phyloP scores from a whole-genome alignment of 2,113 vertebrate genomes.

The Columba janthina region DNA sequence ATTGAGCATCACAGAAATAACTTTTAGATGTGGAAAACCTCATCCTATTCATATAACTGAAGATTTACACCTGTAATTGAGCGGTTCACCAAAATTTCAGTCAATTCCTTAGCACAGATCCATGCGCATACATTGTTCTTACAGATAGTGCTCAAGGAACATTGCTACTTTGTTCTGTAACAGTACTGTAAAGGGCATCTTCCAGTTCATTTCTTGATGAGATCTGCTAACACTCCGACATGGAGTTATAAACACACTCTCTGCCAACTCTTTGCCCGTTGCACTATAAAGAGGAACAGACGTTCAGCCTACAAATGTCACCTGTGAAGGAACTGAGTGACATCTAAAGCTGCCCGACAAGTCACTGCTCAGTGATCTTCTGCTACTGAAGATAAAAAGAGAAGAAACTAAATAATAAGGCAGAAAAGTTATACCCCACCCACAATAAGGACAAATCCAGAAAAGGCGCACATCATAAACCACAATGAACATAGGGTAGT shows the following conservation, averaged over 20 bases:
- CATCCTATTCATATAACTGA: accelerated
- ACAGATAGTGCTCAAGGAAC: neutral
- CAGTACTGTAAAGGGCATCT: neutral
- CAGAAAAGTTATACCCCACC: neutral
- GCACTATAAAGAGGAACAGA: neutral
- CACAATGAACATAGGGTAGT: neutral
- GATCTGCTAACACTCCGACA: neutral
- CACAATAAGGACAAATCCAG: neutral
- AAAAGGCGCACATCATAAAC: neutral
- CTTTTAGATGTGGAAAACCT: neutral
- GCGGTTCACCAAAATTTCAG: neutral
- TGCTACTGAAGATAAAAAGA: neutral
- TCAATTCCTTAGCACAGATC: neutral
- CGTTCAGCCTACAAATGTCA: neutral
- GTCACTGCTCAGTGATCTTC: neutral
- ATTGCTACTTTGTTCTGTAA: neutral
- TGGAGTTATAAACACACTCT: neutral
- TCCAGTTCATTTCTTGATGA: neutral
- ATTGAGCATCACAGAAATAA: neutral
- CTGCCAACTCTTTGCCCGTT: neutral
- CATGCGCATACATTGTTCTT: accelerated
- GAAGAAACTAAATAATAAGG: neutral
- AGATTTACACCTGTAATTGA: accelerated
- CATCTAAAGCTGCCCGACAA: neutral
- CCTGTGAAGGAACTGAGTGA: neutral